phyloP scores from a whole-genome alignment of 2,888 invertebrate species.

The Patella depressa region DNA sequence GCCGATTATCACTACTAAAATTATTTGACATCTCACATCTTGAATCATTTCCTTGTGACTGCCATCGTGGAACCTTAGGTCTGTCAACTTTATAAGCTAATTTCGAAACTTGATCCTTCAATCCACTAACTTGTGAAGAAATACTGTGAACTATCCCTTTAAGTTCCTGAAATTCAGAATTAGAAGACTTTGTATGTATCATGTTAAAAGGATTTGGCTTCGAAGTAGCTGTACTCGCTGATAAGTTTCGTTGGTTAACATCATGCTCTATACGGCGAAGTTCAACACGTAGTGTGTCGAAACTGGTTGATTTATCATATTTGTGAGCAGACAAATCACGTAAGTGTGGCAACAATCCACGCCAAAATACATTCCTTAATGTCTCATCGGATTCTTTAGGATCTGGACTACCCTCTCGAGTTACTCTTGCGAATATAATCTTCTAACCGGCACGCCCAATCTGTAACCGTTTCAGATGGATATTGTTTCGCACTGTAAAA shows the following conservation, averaged over 20 bases:
- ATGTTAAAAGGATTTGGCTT: too few relatives aligned
- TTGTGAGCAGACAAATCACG: background rate
- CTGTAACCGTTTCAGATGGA: too few relatives aligned
- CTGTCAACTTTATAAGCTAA: background rate
- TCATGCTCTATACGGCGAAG: constrained; percentile 5
- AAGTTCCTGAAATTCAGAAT: background rate
- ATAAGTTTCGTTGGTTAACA: too few relatives aligned
- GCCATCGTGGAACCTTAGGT: too few relatives aligned
- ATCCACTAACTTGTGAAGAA: background rate
- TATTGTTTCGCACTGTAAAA: too few relatives aligned
- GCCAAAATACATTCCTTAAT: background rate
- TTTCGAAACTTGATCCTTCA: background rate
- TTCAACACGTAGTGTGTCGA: background rate
- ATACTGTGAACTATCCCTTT: background rate
- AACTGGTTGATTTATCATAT: too few relatives aligned
- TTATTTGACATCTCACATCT: background rate
- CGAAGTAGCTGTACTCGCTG: too few relatives aligned
- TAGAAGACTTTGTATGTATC: background rate
- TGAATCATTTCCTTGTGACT: background rate
- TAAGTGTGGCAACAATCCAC: background rate
- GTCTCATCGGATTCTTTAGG: background rate
- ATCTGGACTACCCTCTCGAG: background rate
- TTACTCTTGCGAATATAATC: background rate
- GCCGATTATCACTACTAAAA: background rate
- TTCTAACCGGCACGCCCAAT: constrained; percentile 11